phyloP scores from a whole-genome alignment of 2,797 vertebrate species.

The Characodon lateralis region DNA sequence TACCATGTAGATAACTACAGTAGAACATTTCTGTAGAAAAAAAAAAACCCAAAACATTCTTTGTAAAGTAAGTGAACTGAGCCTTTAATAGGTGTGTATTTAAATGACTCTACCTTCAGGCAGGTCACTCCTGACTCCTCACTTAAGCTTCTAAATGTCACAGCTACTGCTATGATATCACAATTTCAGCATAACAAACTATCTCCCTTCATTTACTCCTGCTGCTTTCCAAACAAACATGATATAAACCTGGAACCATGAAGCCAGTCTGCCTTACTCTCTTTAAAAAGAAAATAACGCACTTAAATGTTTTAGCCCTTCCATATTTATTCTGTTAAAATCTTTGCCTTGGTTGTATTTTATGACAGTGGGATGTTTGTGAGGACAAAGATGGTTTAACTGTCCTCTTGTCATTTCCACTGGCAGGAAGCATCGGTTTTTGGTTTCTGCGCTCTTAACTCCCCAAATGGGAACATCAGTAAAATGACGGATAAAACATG shows the following conservation, averaged over 20 bases:
- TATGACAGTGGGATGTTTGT: conserved; percentile 28
- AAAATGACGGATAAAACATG: neutral
- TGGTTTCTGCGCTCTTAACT: conserved; percentile 20
- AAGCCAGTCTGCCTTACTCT: conserved; percentile 21
- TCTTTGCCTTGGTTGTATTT: conserved; percentile 42
- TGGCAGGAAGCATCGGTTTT: conserved; percentile 6
- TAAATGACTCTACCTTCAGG: conserved; percentile 20
- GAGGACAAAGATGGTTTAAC: conserved; percentile 35
- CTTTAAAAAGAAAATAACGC: conserved; percentile 28
- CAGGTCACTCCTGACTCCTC: conserved; percentile 7
- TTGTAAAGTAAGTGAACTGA: conserved; percentile 17
- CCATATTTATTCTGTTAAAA: conserved; percentile 36
- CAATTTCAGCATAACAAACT: neutral
- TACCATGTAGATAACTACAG: neutral
- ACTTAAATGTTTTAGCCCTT: conserved; percentile 22
- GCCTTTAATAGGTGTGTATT: conserved; percentile 17
- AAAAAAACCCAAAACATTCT: neutral
- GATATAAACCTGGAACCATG: conserved; percentile 23
- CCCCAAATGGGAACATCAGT: conserved; percentile 15
- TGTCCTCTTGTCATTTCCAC: conserved; percentile 36
- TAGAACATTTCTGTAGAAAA: neutral
- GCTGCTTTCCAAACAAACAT: conserved; percentile 22
- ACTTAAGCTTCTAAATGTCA: conserved; percentile 6
- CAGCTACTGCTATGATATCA: conserved; percentile 7
- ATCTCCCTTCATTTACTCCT: conserved; percentile 12